Evolutionary conservation across 1,140 invertebrate genomes (phyloP).

Genomic region (Trichomalopsis sarcophagae): DNA sequence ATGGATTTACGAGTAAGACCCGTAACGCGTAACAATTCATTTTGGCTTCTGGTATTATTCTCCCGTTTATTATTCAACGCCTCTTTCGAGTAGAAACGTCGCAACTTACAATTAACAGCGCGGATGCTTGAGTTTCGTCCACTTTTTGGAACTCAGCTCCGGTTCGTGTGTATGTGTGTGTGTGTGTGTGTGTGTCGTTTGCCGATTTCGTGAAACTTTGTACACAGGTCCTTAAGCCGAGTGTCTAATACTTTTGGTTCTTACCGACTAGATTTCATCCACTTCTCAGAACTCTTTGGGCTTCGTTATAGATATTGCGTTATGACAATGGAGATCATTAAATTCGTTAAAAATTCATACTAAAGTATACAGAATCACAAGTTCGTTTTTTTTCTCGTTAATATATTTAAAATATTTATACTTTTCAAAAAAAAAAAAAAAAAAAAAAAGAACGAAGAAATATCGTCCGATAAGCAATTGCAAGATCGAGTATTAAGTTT

Average conservation of each 20-base stretch:
- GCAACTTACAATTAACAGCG: constrained; percentile 55
- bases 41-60: constrained; percentile 67
- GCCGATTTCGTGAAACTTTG: constrained; percentile 26
- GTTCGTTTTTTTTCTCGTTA: background rate
- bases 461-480: background rate
- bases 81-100: constrained; percentile 67
- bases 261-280: constrained; percentile 4
- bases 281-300: background rate
- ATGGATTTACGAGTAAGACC: constrained; percentile 63
- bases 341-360: background rate
- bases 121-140: constrained; percentile 55
- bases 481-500: background rate
- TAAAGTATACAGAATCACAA: background rate
- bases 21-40: constrained; percentile 71
- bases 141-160: constrained; percentile 11
- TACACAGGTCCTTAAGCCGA: constrained; percentile 13
- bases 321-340: background rate
- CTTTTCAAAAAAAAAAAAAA: background rate
- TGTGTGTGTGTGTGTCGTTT: too few species aligned
- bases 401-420: constrained; percentile 11
- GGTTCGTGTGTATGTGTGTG: too few species aligned
- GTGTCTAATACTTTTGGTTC: constrained; percentile 34
- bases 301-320: background rate
- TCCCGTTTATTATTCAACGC: constrained; percentile 48
- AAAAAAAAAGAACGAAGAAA: too few species aligned